phyloP scores from a whole-genome alignment of 2,797 vertebrate genomes.

The Crocidura indochinensis region DNA sequence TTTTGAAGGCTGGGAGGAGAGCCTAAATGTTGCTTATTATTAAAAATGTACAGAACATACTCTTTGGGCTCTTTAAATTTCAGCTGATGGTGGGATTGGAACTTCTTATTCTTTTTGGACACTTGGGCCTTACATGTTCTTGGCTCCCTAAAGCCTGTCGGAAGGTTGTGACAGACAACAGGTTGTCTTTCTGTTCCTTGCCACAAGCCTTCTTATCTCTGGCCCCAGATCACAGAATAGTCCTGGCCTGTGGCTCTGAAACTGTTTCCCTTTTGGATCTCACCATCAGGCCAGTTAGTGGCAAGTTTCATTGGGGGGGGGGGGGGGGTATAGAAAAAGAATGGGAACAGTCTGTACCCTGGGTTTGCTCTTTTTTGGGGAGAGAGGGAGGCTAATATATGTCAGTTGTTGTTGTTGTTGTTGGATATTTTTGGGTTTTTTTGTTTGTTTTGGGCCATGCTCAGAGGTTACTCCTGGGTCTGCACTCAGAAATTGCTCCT shows the following conservation, averaged over 20 bases:
- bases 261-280: conserved; percentile 60
- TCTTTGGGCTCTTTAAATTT: neutral
- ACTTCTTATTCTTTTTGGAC: too few species aligned
- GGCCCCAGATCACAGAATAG: too few species aligned
- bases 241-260: neutral
- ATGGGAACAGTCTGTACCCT: neutral
- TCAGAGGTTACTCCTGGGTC: too few species aligned
- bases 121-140: too few species aligned
- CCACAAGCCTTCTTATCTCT: neutral
- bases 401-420: too few species aligned
- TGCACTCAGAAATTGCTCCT: too few species aligned
- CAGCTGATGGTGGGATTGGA: neutral
- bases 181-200: conserved; percentile 19
- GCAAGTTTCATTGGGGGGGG: conserved; percentile 42
- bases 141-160: too few species aligned
- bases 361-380: conserved; percentile 21
- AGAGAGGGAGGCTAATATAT: too few species aligned
- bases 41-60: neutral
- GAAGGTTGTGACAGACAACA: neutral
- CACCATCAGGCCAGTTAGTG: conserved; percentile 42
- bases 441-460: too few species aligned
- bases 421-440: too few species aligned
- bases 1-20: conserved; percentile 49
- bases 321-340: neutral
- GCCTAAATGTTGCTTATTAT: conserved; percentile 51